Evolutionary conservation across 2,113 vertebrate genomes (phyloP).

Genomic region (Microcebus lehilahytsara): DNA sequence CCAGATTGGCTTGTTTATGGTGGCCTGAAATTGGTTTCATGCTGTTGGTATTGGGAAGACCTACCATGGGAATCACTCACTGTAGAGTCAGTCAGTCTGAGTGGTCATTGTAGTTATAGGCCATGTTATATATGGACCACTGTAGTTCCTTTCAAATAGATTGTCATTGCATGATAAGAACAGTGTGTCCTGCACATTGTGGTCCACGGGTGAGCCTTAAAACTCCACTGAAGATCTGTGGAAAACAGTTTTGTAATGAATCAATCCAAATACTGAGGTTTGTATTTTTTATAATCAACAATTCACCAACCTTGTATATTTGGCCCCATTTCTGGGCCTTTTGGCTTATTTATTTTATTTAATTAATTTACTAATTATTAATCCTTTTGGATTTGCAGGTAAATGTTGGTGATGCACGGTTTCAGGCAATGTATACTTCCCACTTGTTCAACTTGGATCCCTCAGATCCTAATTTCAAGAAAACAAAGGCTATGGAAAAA

Average conservation of each 20-base stretch:
- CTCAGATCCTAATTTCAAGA: constrained; percentile 94
- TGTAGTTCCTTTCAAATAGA: background rate
- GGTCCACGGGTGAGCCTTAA: background rate
- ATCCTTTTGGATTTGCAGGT: constrained; percentile 85
- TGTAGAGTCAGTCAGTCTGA: background rate
- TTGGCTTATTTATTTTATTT: constrained; percentile 30
- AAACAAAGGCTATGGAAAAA: constrained; percentile 93
- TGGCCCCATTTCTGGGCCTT: background rate
- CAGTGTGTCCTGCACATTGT: background rate
- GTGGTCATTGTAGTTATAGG: background rate
- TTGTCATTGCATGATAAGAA: background rate
- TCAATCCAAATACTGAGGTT: background rate
- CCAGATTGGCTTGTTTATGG: background rate
- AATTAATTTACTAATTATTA: background rate
- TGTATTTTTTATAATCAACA: background rate
- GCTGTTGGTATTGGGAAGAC: background rate
- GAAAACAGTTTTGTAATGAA: background rate
- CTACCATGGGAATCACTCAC: background rate
- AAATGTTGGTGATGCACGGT: constrained; percentile 92
- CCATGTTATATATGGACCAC: background rate
- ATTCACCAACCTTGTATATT: background rate
- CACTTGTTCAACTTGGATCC: constrained; percentile 97
- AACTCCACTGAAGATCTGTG: background rate
- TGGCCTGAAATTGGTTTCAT: background rate
- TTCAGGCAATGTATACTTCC: constrained; percentile 97